phyloP scores from a whole-genome alignment of 2,113 vertebrate genomes.

The Poicephalus gulielmi region DNA sequence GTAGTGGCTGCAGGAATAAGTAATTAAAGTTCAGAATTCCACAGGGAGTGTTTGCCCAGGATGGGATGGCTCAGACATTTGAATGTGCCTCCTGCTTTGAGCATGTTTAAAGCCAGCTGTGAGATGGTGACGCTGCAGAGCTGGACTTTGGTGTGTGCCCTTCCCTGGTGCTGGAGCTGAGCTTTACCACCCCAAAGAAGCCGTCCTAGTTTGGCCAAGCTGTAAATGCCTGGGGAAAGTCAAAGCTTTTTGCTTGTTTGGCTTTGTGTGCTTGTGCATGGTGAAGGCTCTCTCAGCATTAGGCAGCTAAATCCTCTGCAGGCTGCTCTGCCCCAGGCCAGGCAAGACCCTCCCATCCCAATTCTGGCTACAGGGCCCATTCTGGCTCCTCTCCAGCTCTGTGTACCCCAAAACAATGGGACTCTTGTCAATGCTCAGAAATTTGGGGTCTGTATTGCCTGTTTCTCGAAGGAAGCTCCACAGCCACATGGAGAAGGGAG shows the following conservation, averaged over 20 bases:
- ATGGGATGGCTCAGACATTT: background rate
- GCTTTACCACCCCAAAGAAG: background rate
- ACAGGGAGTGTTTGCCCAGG: background rate
- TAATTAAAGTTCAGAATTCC: background rate
- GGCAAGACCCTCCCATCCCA: background rate
- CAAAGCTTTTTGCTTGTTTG: background rate
- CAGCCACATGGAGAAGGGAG: background rate
- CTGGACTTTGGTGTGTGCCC: background rate
- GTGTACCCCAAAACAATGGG: accelerated
- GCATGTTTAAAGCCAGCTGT: background rate
- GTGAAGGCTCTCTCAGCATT: background rate
- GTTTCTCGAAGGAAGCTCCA: background rate
- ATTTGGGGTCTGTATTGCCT: background rate
- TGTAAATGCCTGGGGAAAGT: background rate
- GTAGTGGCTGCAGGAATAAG: background rate
- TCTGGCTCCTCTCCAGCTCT: background rate
- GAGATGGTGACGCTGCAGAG: background rate
- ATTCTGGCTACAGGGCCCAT: background rate
- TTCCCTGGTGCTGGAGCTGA: background rate
- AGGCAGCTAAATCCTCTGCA: background rate
- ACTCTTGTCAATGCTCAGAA: background rate
- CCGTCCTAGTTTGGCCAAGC: background rate
- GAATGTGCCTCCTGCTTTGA: background rate
- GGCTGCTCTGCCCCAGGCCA: background rate
- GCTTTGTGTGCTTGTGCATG: background rate